Conservation (phyloP, 1,140 invertebrate genomes). For the Phymorhynchus buccinoides region DNA sequence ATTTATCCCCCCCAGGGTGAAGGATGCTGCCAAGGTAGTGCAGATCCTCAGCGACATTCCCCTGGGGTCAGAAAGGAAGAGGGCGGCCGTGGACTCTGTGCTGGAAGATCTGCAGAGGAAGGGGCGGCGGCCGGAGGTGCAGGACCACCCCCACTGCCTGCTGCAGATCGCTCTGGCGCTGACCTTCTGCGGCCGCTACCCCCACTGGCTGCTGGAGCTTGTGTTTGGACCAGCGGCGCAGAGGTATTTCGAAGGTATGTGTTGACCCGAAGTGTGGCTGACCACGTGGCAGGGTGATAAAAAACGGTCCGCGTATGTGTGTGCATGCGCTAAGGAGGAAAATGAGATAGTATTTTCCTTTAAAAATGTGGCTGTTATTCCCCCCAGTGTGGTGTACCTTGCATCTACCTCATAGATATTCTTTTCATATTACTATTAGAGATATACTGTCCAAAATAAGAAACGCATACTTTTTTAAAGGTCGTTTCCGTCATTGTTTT, state of each 20-base stretch:
- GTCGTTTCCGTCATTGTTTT: no score
- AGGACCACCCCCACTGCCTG: not conserved
- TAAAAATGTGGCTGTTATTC: no score
- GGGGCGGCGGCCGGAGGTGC: not conserved
- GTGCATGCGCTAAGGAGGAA: no score
- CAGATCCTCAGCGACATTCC: slow-evolving; percentile 34
- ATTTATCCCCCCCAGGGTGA: slow-evolving; percentile 30
- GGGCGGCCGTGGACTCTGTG: not conserved
- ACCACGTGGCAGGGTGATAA: no score
- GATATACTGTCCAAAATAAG: no score
- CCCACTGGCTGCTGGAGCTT: slow-evolving; percentile 22
- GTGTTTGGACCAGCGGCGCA: not conserved
- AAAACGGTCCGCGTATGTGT: no score
- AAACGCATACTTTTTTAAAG: no score
- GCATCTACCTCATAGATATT: no score
- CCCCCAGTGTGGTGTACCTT: no score
- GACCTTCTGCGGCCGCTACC: slow-evolving; percentile 13
- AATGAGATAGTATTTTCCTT: no score
- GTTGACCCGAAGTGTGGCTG: no score
- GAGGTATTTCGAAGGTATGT: slow-evolving; percentile 15
- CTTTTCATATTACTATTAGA: no score
- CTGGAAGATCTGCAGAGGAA: not conserved
- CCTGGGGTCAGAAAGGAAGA: not conserved
- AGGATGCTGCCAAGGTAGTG: not conserved
- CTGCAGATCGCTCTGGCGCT: slow-evolving; percentile 21